Base-by-base conservation (phyloP, 2,888 invertebrate species). In the Epirrita christyi region DNA sequence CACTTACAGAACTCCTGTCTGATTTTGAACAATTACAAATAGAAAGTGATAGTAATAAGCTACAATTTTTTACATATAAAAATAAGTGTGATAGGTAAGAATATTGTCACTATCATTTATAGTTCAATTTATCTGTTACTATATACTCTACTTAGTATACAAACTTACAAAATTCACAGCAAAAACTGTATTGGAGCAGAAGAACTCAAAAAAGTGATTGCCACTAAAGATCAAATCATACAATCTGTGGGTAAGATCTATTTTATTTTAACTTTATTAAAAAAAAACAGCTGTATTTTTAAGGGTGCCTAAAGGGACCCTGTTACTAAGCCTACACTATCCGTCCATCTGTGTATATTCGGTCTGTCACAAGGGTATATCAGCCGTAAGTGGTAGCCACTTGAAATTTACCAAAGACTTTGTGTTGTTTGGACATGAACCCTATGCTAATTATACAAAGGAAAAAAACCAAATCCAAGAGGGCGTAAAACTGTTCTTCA, bases 21-120 rank as follows among this genome's bases (percentile, higher is more conserved):
- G 85, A 88, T 36, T 72, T 83, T 57, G 80, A 86, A 53, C 68
- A 78, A 43, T 61, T 86, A 11, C 66, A 72, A 52, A 66, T 65
- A 32, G 80, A 83, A 63, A 72, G 71, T 21, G 76, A 83, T 56
- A 78, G 67, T 21, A 77, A 71, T 58, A 86, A 80, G 72, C 67
- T 65, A 38, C 73, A 83, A 63, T 70, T 73, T 44, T 46, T 61
- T 3, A 58, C 62, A 53, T 76, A 75, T 37, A 82, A 78, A 61
- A 74, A 80, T 54, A 83, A 73, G 71, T 85, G 85, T 77, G 73
- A 79, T 61, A 83, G 78, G 88, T 88, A 76, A 52, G 37, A 47
- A 32, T 21, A 21, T 21, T 21, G 21, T 21, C 21, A 21, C 4
- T 21, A 21, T 21, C 2, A 21, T 3, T 3, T 21, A 21, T 21